These are phyloP conservation scores for Acridotheres tristis DNA, from an alignment of 2,797 vertebrate genomes.

Conservation along the genomic window DNA sequence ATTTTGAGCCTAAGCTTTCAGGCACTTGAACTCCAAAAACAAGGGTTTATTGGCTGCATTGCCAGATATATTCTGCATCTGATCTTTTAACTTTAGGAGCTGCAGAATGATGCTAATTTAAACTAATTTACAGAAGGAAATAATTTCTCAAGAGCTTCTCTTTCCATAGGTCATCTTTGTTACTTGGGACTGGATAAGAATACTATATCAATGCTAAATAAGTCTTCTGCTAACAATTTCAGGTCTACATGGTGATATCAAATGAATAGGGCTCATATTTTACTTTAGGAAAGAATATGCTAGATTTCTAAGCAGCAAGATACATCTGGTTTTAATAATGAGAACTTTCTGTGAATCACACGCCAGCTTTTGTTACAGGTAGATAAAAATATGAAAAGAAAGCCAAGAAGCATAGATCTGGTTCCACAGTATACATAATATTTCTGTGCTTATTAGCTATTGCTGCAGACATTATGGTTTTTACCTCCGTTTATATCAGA, in stretches of 20 bases:
- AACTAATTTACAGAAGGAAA: constrained; percentile 17
- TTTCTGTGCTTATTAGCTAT: neutral
- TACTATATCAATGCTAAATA: neutral
- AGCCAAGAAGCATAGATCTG: neutral
- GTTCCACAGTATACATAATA: neutral
- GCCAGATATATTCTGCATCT: neutral
- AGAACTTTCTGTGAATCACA: neutral
- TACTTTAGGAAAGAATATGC: neutral
- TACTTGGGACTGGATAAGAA: neutral
- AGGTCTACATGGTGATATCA: neutral
- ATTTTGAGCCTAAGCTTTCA: constrained; percentile 49
- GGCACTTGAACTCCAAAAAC: constrained; percentile 2
- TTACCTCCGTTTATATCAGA: neutral
- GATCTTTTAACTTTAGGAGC: neutral
- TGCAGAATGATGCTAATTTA: constrained; percentile 2
- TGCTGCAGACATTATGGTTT: neutral
- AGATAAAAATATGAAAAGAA: constrained; percentile 6
- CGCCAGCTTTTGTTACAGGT: neutral
- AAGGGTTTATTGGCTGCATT: neutral
- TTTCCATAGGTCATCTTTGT: neutral
- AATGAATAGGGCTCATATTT: neutral
- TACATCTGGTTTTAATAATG: neutral
- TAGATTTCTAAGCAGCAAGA: neutral
- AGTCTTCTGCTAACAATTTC: neutral
- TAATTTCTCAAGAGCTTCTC: neutral